Evolutionary conservation across 2,797 vertebrate genomes (phyloP), one percentile per base, ranked within the genome.

Genomic region (Mareca penelope): DNA sequence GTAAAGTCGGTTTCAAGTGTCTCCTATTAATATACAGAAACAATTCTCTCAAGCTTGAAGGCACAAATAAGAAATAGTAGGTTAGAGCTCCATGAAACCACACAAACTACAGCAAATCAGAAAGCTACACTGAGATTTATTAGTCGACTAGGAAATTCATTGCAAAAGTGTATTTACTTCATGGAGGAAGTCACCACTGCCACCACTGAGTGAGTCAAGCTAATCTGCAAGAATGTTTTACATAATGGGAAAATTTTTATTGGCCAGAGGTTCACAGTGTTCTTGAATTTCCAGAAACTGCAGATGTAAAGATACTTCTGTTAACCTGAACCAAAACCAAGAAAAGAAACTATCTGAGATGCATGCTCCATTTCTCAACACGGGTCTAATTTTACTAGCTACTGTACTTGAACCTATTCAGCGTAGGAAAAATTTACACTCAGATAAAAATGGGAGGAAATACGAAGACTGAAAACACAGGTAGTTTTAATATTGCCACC

Each of bases 241-340:
- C 96, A 97, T 95, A 97, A 94, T 83, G 91, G 96, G 95, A 97
- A 98, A 97, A 80, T 93, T 88, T 94, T 91, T 79, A 64, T 11
- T 93, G 76, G 90, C 94, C 95, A 95, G 91, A 97, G 95, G 95
- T 95, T 97, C 95, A 95, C 28, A 33, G 59, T 68, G 67, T 97
- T 97, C 96, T 98, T 96, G 75, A 94, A 90, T 97, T 97, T 97
- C 96, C 97, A 97, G 97, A 98, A 97, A 96, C 93, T 95, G 95
- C 87, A 96, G 92, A 96, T 90, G 55, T 92, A 93, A 92, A 97
- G 94, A 95, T 93, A 84, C 89, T 95, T 95, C 89, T 96, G 91
- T 87, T 94, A 96, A 95, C 61, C 73, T 80, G 95, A 96, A 94
- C 70, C 94, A 96, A 97, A 96, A 97, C 85, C 95, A 97, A 97